Evolutionary conservation across 2,113 vertebrate genomes (phyloP), one percentile per base, ranked within the genome.

Genomic region (Chaetura pelagica): DNA sequence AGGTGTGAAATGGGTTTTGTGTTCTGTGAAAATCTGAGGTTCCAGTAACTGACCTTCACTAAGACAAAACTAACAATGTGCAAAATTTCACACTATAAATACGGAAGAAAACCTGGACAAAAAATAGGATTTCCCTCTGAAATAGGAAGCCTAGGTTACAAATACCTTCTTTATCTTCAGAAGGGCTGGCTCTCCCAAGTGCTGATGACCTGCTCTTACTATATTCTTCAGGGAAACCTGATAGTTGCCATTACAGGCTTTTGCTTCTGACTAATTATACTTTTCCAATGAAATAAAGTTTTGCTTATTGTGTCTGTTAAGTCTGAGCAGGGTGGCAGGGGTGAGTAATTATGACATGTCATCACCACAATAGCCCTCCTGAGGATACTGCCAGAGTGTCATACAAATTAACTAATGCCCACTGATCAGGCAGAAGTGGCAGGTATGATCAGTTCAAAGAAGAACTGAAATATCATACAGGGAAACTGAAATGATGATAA

Each of bases 1-100:
- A 35, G 6, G 23, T 93, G 67, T 77, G 86, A 93, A 93, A 83
- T 84, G 35, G 18, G 8, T 76, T 90, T 80, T 77, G 22, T 84
- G 32, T 55, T 76, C 44, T 83, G 6, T 73, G 82, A 82, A 94
- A 90, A 93, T 69, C 51, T 74, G 38, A 89, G 23, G 21, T 78
- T 88, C 10, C 29, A 90, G 22, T 30, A 86, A 55, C 1, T 72
- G 59, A 81, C 68, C 57, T 86, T 77, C 4, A 3, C 23, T 55
- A 81, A 40, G 30, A 77, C 15, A 67, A 74, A 80, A 90, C 17
- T 48, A 76, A 63, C 29, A 35, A 59, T 22, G 38, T 6, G 1
- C 26, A 78, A 85, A 58, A 61, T 42, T 77, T 88, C 34, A 54
- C 72, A 62, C 12, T 15, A 58, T 87, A 83, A 63, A 34, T 19